Conservation (phyloP, 1,140 invertebrate species). For the Caenorhabditis remanei region DNA sequence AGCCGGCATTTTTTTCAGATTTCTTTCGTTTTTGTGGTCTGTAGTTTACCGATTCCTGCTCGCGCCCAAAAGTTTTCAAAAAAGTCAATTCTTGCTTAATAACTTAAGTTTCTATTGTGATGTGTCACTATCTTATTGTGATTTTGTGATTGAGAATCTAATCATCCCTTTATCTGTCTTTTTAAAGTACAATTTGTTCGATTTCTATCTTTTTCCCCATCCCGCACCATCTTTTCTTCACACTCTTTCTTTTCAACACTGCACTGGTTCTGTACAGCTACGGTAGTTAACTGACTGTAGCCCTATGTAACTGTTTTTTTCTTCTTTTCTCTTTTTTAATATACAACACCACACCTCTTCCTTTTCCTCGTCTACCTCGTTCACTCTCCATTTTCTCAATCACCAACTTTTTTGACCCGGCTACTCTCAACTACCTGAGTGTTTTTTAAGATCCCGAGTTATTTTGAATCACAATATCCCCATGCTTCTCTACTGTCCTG, state of each 20-base stretch:
- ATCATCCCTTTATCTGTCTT: not conserved
- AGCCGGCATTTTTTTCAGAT: conserved; percentile 51
- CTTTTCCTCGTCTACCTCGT: conserved; percentile 1
- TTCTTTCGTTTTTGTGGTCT: conserved; percentile 41
- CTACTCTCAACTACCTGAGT: not conserved
- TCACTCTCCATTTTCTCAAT: not conserved
- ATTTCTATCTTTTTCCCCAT: not conserved
- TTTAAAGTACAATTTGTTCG: conserved; percentile 24
- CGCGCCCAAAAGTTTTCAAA: conserved; percentile 15
- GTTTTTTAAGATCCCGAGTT: not conserved
- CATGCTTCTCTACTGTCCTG: not conserved
- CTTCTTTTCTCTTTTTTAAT: conserved; percentile 5
- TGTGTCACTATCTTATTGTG: conserved; percentile 32
- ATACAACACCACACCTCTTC: conserved; percentile 34
- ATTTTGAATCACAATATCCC: not conserved
- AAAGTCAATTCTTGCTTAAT: conserved; percentile 35
- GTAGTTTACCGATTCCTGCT: conserved; percentile 39
- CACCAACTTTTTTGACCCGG: not conserved
- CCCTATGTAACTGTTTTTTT: not conserved
- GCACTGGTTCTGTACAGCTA: conserved; percentile 45
- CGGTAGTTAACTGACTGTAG: conserved; percentile 33
- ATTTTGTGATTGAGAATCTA: conserved; percentile 43
- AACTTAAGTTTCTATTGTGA: conserved; percentile 30
- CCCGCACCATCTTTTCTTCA: not conserved
- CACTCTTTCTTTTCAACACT: conserved; percentile 18